Evolutionary conservation across 64 coral and sea anemone genomes (phyloP), one percentile per base, ranked within the genome.

Genomic region (Exaiptasia diaphana): DNA sequence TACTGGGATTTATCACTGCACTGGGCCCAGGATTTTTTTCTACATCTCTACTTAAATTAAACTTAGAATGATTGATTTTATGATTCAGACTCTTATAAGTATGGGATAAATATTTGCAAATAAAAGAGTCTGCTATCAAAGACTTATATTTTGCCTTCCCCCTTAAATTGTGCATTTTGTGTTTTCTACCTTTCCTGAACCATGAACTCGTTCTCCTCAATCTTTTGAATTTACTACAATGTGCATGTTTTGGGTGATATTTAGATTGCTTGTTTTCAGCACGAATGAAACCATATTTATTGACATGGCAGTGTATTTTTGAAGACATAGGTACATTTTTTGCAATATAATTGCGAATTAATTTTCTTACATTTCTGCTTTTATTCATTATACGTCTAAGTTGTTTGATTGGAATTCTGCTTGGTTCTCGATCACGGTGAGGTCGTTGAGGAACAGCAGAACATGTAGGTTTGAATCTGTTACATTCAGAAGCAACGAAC

Each of bases 11-110:
- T 72, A 70, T 20, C n/a, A 38, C 81, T 17, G 48, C 73, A 48
- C 29, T 29, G 38, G 46, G 68, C 46, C 82, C 37, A 62, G 68
- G 50, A 64, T 83, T 72, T 72, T 83, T 83, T 39, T 83, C 81
- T 58, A 83, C 39, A n/a, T 82, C 79, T 64, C 61, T 44, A 27
- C 64, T 67, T n/a, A 82, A 41, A 25, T 23, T 38, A 60, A 81
- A 81, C 38, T 81, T 81, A 53, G 46, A 69, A 69, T 69, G 54
- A 48, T 5, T 64, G 39, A 82, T 82, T 27, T 31, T 55, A 24
- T 71, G 41, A 70, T 68, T 57, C 24, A 72, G 81, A 84, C 68
- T 59, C 43, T 72, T 84, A 71, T 70, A 73, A 61, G 73, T 26
- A 72, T 41, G 5, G 50, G 50, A 54, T 22, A 54, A 54, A 45